phyloP scores from a whole-genome alignment of 2,113 vertebrate species.

The Planiliza haematocheilus region DNA sequence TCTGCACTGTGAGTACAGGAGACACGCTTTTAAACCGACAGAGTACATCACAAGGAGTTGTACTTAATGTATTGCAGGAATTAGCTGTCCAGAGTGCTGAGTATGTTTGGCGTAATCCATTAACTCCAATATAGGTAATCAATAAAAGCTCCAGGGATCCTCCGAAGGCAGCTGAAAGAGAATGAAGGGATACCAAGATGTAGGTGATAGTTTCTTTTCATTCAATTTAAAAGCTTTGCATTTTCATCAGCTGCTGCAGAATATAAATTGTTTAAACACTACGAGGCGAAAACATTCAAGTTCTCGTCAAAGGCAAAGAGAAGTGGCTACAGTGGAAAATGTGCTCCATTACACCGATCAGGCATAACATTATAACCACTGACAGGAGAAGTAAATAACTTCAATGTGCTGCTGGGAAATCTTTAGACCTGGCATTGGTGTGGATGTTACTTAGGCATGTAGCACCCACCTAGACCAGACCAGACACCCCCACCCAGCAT shows the following conservation, averaged over 20 bases:
- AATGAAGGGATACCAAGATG: background rate
- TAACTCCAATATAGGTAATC: constrained; percentile 18
- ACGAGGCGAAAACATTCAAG: background rate
- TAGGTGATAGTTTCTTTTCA: background rate
- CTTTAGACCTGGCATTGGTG: no score
- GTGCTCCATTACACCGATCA: no score
- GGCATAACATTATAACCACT: no score
- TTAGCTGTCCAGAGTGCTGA: constrained; percentile 1
- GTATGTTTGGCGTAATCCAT: background rate
- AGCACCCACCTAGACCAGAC: no score
- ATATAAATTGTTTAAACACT: background rate
- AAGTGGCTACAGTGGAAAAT: background rate
- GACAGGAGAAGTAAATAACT: no score
- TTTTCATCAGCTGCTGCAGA: background rate
- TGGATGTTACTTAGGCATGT: no score
- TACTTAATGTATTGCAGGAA: background rate
- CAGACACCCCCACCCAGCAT: no score
- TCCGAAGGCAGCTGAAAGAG: background rate
- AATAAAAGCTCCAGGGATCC: constrained; percentile 20
- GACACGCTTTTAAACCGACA: background rate
- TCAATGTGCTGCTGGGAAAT: no score
- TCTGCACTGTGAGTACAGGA: constrained; percentile 3
- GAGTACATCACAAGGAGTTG: no score
- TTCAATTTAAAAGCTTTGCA: constrained; percentile 10
- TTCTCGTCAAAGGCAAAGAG: constrained; percentile 3